phyloP scores from a whole-genome alignment of 2,797 vertebrate species.

The Odontamblyopus rebecca region DNA sequence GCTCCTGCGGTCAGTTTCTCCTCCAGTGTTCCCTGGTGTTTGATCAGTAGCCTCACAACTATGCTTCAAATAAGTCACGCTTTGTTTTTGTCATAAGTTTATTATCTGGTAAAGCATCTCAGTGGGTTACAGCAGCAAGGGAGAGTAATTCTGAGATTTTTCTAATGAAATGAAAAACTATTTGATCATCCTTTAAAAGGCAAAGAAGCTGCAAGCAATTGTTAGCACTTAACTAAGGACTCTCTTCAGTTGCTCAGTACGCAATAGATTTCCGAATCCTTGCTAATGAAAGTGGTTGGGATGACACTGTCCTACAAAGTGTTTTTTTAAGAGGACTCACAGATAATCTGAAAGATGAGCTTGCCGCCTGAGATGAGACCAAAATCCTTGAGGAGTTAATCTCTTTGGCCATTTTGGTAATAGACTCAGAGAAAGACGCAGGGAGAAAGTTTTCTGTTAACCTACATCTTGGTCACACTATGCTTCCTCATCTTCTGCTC shows the following conservation, averaged over 20 bases:
- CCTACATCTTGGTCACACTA: not conserved
- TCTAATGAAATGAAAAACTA: not conserved
- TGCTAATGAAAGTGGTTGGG: not conserved
- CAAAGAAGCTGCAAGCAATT: not conserved
- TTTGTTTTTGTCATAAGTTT: no score
- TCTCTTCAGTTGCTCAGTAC: not conserved
- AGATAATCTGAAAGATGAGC: not conserved
- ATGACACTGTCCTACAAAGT: not conserved
- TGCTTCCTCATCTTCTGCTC: rapidly evolving
- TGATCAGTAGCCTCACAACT: not conserved
- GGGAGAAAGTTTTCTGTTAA: not conserved
- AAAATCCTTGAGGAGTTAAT: not conserved
- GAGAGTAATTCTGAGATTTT: slow-evolving; percentile 1
- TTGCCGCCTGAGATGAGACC: not conserved
- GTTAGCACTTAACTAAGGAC: not conserved
- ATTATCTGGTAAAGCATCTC: not conserved
- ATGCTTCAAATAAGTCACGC: not conserved
- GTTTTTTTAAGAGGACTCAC: not conserved
- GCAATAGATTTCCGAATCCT: not conserved
- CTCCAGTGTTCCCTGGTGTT: not conserved
- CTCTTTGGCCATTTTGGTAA: not conserved
- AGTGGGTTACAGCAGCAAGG: not conserved
- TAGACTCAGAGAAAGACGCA: not conserved
- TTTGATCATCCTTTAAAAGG: not conserved
- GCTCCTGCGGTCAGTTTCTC: not conserved